Percentiles rank a stretch among this genome's conserved stretches.
Conservation (phyloP, 1,140 invertebrate genomes). For the Antheraea pernyi region DNA sequence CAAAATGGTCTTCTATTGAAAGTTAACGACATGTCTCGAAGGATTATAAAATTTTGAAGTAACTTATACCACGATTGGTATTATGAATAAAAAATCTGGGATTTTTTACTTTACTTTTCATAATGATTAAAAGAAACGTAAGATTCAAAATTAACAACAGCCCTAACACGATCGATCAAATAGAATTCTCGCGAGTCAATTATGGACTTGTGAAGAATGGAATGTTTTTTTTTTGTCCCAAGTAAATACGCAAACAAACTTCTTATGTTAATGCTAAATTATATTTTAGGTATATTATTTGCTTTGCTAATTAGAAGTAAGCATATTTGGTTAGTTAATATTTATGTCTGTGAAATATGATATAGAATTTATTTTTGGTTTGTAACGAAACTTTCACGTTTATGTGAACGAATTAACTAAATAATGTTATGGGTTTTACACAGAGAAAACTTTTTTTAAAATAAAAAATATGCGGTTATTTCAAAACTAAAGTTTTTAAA, state of each 20-base stretch:
- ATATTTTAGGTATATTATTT: conserved; percentile 7
- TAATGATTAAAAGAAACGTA: no score
- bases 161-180: background rate
- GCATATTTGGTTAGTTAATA: background rate
- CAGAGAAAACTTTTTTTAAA: no score
- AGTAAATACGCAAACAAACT: background rate
- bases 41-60: no score
- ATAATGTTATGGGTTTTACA: no score
- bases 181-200: conserved; percentile 7
- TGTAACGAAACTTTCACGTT: background rate
- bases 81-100: no score
- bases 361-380: background rate
- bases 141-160: background rate
- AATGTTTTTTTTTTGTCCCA: background rate
- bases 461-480: no score
- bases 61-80: no score
- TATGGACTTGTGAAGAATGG: conserved; percentile 7
- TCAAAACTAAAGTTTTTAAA: no score
- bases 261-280: background rate
- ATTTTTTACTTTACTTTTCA: no score
- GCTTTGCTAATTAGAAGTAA: conserved; percentile 1
- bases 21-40: no score
- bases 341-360: background rate
- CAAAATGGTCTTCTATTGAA: no score
- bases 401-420: no score